Evolutionary conservation across 2,888 invertebrate species (phyloP), one percentile per base, ranked within the genome.

Genomic region (Hydrotaea cyrtoneurina): DNA sequence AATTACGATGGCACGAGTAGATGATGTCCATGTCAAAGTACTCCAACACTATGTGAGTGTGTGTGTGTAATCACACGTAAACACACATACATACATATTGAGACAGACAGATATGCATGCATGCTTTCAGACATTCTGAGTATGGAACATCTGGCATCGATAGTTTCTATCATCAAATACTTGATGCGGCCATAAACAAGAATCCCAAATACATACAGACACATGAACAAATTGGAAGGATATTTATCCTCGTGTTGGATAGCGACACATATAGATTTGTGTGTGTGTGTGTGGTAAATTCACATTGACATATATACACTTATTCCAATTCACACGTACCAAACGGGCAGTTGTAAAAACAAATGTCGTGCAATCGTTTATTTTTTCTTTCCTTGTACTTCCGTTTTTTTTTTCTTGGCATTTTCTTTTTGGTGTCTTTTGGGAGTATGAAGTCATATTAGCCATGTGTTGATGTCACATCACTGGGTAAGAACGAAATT

Each of bases 311-410:
- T n/a, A n/a, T 31, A 73, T 8, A 17, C 21, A 50, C 19, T 26
- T 46, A n/a, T 57, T 46, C 11, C 57, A 59, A 43, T 74, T 78
- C 59, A n/a, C 74, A 74, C 78, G 39, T 74, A 78, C 46, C 15
- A 78, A 82, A 66, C 66, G 46, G 31, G 11, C 21, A 81, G 64
- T 73, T 69, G 57, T 78, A 50, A 82, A 77, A 78, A 62, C 46
- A 81, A 81, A 82, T 69, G 73, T 31, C 57, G 69, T 21, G 36
- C 73, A 82, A 82, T 72, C 39, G 50, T 78, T 55, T 59, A 21
- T 46, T 71, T 62, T 59, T 17, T 31, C 26, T 31, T 31, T 8
- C 11, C 11, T 39, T n/a, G n/a, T n/a, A n/a, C 7, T 39, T 39
- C 39, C 7, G 39, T 39, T 10, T 1, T 8, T 31, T 31, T 26